phyloP scores from a whole-genome alignment of 2,888 invertebrate species.

The Escarpia spicata region DNA sequence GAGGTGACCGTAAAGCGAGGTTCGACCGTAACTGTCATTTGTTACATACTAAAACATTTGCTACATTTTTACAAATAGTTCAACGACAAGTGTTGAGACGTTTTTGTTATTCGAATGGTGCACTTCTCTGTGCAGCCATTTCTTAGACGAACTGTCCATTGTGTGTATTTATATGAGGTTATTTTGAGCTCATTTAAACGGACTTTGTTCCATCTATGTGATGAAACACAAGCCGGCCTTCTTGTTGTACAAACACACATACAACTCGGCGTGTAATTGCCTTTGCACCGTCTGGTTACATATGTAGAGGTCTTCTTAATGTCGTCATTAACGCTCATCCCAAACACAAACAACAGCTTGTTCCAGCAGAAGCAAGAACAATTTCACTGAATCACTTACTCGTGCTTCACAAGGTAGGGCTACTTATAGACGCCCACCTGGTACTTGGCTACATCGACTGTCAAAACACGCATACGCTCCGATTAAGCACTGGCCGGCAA shows the following conservation, averaged over 20 bases:
- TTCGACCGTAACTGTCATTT: too few species aligned
- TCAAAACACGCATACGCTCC: too few species aligned
- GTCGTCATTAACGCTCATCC: background rate
- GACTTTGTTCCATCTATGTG: background rate
- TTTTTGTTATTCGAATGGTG: too few species aligned
- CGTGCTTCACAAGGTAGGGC: background rate
- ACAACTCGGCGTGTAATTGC: background rate
- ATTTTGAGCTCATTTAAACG: background rate
- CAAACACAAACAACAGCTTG: background rate
- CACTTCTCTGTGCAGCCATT: background rate
- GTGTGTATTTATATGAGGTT: background rate
- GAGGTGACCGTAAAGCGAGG: too few species aligned
- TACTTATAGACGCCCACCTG: background rate
- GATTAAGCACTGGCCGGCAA: too few species aligned
- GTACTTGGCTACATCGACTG: too few species aligned
- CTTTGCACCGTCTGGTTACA: background rate
- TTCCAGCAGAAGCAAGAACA: background rate
- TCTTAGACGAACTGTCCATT: background rate
- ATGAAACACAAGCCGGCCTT: background rate
- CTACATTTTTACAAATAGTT: too few species aligned
- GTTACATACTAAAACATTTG: too few species aligned
- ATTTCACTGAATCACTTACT: background rate
- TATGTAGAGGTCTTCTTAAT: background rate
- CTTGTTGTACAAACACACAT: background rate
- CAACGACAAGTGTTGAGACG: too few species aligned